These are phyloP conservation scores for Delia radicum DNA, from an alignment of 1,140 invertebrate species.

Conservation along the genomic window DNA sequence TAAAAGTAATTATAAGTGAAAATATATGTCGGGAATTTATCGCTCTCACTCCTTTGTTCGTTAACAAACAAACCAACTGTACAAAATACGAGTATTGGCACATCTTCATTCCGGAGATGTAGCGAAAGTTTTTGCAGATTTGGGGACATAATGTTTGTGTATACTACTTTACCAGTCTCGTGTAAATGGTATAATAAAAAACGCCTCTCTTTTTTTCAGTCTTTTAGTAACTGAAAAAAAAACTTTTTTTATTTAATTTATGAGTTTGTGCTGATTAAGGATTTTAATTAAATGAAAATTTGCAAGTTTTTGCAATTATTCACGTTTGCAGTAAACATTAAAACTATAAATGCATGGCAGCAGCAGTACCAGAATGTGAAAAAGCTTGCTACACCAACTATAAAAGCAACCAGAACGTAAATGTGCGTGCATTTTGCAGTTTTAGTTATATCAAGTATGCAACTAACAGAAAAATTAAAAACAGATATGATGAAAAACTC, in stretches of 20 bases:
- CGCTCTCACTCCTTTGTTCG: too few relatives aligned
- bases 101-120: too few relatives aligned
- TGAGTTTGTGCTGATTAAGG: slow-evolving; percentile 20
- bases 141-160: too few relatives aligned
- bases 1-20: too few relatives aligned
- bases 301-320: slow-evolving; percentile 31
- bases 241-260: slow-evolving; percentile 3
- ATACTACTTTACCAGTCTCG: too few relatives aligned
- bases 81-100: too few relatives aligned
- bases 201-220: not conserved
- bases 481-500: not conserved
- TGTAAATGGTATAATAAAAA: too few relatives aligned
- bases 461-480: too few relatives aligned
- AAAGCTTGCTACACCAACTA: not conserved
- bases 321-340: not conserved
- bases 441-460: too few relatives aligned
- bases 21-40: too few relatives aligned
- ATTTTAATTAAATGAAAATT: slow-evolving; percentile 29
- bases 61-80: too few relatives aligned
- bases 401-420: not conserved
- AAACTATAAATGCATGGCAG: not conserved
- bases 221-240: not conserved
- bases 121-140: too few relatives aligned
- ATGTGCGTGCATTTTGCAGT: slow-evolving; percentile 19
- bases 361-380: not conserved